Evolutionary conservation across 2,113 vertebrate species (phyloP), one percentile per base, ranked within the genome.

Genomic region (Notarius lentiginosus): DNA sequence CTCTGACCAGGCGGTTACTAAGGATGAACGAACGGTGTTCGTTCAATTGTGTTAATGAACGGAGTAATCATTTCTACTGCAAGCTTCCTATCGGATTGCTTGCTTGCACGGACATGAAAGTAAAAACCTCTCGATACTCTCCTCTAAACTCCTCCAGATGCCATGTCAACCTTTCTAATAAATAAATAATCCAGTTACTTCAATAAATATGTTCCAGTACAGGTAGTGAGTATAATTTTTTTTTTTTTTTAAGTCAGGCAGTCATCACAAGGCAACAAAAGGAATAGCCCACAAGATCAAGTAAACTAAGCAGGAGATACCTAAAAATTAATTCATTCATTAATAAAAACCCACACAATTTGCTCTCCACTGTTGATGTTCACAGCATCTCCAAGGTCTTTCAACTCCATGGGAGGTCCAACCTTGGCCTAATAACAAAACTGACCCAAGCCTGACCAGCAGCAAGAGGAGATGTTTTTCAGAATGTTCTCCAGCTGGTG

Each of bases 401-500:
- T 55, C n/a, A 15, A 34, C 10, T 34, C 14, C 1, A 34, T 58
- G 8, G 27, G 20, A 14, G 34, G 34, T 15, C 27, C 11, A 22
- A 65, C 4, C n/a, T 51, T 65, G 47, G 49, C 68, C 75, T 79
- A 20, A 30, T n/a, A 55, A 14, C 30, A 49, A 79, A 53, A n/a
- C 49, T 41, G 70, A 51, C 30, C 18, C 18, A 24, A 61, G 30
- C 30, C 53, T 79, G 27, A 79, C 55, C 56, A 60, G 30, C 56
- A 58, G 27, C 15, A 61, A 47, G 4, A 66, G 14, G 17, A 70
- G 51, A 68, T 56, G 24, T 17, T 55, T 70, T 70, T 30, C 49
- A 70, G 79, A 87, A 83, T 63, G 70, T 72, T 65, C 10, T 83
- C 17, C 34, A 61, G 75, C 47, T 61, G 60, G 72, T 66, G 80